Conservation (phyloP, 1,140 invertebrate genomes). For the Gryon sp. region DNA sequence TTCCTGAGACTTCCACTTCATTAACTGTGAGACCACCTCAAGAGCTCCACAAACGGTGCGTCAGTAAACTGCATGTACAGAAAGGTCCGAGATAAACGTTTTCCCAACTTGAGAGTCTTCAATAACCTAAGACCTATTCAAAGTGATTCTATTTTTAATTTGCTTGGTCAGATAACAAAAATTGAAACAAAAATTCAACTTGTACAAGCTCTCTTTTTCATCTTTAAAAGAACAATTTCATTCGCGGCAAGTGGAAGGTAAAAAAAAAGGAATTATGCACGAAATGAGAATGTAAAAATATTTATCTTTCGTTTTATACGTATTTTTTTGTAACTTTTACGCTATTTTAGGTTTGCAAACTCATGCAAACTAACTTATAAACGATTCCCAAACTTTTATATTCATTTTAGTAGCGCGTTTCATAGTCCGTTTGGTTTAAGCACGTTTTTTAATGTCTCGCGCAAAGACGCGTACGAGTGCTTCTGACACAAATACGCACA, state of each 20-base stretch:
- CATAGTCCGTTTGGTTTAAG: conserved; percentile 4
- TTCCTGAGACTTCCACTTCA: conserved; percentile 48
- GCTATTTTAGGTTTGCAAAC: conserved; percentile 3
- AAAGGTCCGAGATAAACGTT: conserved; percentile 31
- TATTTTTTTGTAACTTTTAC: neutral
- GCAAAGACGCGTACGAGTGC: conserved; percentile 28
- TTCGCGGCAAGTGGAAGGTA: neutral
- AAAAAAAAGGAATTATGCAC: neutral
- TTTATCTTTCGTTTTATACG: neutral
- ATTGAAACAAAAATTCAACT: too few species aligned
- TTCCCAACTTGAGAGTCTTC: too few species aligned
- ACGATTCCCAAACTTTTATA: conserved; percentile 15
- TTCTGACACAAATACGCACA: conserved; percentile 5
- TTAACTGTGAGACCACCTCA: conserved; percentile 48
- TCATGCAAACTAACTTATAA: neutral
- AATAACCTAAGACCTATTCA: too few species aligned
- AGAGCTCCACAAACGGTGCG: conserved; percentile 24
- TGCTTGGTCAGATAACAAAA: too few species aligned
- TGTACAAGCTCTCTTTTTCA: too few species aligned
- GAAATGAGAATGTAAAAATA: neutral
- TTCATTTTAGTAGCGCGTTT: conserved; percentile 16
- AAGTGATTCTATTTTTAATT: too few species aligned
- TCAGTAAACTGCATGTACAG: conserved; percentile 44
- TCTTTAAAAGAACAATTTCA: too few species aligned
- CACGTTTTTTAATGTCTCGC: conserved; percentile 15